These are phyloP conservation scores for Cybosia mesomella DNA, from an alignment of 2,888 invertebrate genomes.

Conservation along the genomic window DNA sequence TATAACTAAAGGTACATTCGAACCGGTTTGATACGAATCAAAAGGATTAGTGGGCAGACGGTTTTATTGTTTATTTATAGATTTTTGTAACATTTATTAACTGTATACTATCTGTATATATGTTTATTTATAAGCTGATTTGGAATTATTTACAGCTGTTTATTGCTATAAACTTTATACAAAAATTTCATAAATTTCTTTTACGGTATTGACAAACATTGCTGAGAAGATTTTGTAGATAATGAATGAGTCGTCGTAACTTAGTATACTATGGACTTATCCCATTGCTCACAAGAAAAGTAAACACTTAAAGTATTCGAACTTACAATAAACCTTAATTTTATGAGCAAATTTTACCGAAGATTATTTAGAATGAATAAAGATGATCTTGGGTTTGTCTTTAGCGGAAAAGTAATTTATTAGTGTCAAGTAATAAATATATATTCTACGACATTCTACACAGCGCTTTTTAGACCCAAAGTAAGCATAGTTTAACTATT, in stretches of 20 bases:
- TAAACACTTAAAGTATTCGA: slow-evolving; percentile 5
- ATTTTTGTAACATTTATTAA: slow-evolving; percentile 26
- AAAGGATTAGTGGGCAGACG: slow-evolving; percentile 33
- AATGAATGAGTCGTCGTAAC: neutral
- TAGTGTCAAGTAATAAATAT: too few species aligned
- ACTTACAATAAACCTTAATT: slow-evolving; percentile 3
- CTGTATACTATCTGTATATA: slow-evolving; percentile 29
- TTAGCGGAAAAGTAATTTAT: neutral
- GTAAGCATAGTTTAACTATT: too few species aligned
- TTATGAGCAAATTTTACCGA: neutral
- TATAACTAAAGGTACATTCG: slow-evolving; percentile 48
- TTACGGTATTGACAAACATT: neutral
- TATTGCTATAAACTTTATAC: slow-evolving; percentile 11
- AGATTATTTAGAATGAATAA: neutral
- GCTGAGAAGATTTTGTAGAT: slow-evolving; percentile 9
- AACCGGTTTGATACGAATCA: slow-evolving; percentile 51
- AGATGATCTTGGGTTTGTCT: neutral
- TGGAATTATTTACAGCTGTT: slow-evolving; percentile 24
- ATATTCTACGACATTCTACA: too few species aligned
- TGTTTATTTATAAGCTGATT: slow-evolving; percentile 50
- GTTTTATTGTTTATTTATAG: slow-evolving; percentile 47
- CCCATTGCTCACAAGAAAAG: neutral
- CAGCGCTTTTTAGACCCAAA: too few species aligned
- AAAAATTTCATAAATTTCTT: neutral
- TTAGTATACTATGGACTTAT: slow-evolving; percentile 6